A percentile compares a stretch with the other conserved stretches of the same genome.
These are phyloP conservation scores for Tachyglossus aculeatus DNA, from an alignment of 2,797 vertebrate genomes.

Conservation along the genomic window DNA sequence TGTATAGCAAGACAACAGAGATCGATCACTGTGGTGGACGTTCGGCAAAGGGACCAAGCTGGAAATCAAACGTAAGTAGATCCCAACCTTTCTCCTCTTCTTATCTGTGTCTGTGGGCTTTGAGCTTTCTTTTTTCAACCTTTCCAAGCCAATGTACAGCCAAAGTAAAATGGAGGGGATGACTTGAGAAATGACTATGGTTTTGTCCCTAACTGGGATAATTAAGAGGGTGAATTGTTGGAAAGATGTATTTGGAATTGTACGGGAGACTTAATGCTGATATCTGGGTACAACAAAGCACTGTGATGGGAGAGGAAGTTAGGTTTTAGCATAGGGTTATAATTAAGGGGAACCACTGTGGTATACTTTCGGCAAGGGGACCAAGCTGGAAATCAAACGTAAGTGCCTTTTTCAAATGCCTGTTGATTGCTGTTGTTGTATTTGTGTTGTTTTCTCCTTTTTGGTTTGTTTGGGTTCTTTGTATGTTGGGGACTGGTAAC, in stretches of 20 bases:
- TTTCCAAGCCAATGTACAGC: background rate
- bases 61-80: constrained; percentile 60
- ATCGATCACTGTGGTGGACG: constrained; percentile 43
- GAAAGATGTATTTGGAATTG: background rate
- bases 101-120: background rate
- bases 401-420: constrained; percentile 30
- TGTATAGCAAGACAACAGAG: background rate
- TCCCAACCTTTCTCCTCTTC: background rate
- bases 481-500: background rate
- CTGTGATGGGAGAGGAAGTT: background rate
- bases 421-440: constrained; percentile 1
- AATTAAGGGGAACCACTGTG: constrained; percentile 29
- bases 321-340: constrained; percentile 40
- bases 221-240: background rate
- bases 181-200: background rate
- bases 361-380: constrained; percentile 16
- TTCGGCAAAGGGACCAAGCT: constrained; percentile 41
- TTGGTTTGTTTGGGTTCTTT: background rate
- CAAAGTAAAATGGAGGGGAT: background rate
- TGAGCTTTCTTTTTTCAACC: background rate
- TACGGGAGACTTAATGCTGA: background rate
- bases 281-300: background rate
- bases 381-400: constrained; percentile 47
- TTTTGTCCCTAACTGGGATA: background rate
- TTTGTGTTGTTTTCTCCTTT: background rate